phyloP scores from a whole-genome alignment of 2,888 invertebrate genomes.

The Oxystoma pomonae region DNA sequence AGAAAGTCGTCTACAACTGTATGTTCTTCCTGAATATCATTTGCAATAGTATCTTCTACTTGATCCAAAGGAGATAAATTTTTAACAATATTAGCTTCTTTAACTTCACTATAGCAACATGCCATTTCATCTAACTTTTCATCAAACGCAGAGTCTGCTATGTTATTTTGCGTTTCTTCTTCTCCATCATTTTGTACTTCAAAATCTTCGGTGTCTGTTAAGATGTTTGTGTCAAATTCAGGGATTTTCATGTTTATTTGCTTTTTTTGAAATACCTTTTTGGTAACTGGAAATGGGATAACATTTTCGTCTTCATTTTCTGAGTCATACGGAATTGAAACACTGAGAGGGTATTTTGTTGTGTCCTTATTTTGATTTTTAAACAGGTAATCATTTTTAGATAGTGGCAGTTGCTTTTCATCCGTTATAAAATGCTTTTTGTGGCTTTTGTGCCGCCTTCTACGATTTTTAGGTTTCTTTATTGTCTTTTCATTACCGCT shows the following conservation, averaged over 20 bases:
- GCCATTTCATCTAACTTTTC: conserved; percentile 31
- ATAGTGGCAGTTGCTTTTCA: conserved; percentile 38
- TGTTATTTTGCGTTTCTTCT: background rate
- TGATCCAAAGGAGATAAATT: conserved; percentile 3
- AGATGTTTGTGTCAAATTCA: conserved; percentile 32
- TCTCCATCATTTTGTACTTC: conserved; percentile 44
- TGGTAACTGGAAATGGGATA: conserved; percentile 32
- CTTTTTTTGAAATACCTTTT: conserved; percentile 30
- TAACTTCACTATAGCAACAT: conserved; percentile 28
- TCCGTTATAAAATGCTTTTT: conserved; percentile 35
- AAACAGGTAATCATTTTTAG: conserved; percentile 28
- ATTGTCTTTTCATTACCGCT: conserved; percentile 38
- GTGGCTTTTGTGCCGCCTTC: conserved; percentile 28
- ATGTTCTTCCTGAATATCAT: conserved; percentile 16
- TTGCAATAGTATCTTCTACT: conserved; percentile 13
- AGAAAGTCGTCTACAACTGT: conserved; percentile 32
- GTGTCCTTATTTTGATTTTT: conserved; percentile 4
- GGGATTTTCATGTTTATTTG: conserved; percentile 26
- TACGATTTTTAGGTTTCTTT: conserved; percentile 30
- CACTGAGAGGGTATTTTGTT: conserved; percentile 9
- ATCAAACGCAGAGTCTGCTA: conserved; percentile 28
- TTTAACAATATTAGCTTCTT: conserved; percentile 23
- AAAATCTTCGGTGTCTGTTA: conserved; percentile 46
- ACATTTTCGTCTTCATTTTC: conserved; percentile 32
- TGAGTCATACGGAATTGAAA: conserved; percentile 30